Conservation (phyloP, 2,113 vertebrate species). For the Oreochromis tanganicae region DNA sequence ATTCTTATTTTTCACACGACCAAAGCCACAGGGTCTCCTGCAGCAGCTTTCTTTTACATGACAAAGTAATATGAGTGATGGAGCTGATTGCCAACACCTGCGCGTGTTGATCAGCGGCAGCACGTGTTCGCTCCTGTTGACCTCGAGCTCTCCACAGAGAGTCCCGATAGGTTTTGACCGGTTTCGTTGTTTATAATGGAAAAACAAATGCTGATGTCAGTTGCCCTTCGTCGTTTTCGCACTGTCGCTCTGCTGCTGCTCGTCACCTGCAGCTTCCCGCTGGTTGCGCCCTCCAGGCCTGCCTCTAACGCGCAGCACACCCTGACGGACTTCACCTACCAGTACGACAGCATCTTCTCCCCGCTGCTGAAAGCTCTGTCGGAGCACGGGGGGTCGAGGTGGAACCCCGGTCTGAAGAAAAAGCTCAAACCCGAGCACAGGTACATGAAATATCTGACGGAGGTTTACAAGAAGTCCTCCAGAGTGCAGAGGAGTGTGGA, state of each 20-base stretch:
- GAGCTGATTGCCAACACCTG: slow-evolving; percentile 69
- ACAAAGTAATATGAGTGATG: neutral
- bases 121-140: slow-evolving; percentile 37
- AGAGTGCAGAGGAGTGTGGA: slow-evolving; percentile 78
- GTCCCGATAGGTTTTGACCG: neutral
- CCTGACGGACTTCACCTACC: neutral
- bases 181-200: slow-evolving; percentile 47
- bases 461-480: slow-evolving; percentile 80
- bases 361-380: slow-evolving; percentile 80
- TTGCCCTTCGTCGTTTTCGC: slow-evolving; percentile 3
- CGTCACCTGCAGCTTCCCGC: slow-evolving; percentile 11
- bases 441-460: slow-evolving; percentile 86
- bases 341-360: slow-evolving; percentile 69
- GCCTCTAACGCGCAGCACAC: neutral
- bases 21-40: neutral
- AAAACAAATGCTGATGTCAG: slow-evolving; percentile 26
- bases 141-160: slow-evolving; percentile 12
- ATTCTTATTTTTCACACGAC: neutral
- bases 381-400: slow-evolving; percentile 52
- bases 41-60: neutral
- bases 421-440: slow-evolving; percentile 73
- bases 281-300: neutral
- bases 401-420: slow-evolving; percentile 32
- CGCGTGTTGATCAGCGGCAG: slow-evolving; percentile 12
- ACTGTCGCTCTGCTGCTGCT: slow-evolving; percentile 31